A percentile compares a stretch with the other conserved stretches of the same genome.
Conservation (phyloP, 2,113 vertebrate genomes). For the Peromyscus californicus region DNA sequence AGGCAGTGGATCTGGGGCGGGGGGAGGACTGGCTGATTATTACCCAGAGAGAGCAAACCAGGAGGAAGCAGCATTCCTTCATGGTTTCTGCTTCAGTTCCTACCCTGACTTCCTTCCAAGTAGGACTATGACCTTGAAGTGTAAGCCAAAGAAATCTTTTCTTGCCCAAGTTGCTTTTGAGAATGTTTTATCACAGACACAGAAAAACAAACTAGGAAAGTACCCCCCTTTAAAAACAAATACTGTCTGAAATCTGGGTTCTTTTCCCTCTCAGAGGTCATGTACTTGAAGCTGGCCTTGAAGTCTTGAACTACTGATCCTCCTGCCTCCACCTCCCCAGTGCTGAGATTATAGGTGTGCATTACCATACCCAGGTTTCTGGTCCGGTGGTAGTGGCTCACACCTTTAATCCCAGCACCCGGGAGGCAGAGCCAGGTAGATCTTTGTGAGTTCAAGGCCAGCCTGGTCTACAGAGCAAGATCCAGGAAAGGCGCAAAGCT, state of each 20-base stretch:
- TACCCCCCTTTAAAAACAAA: background rate
- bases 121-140: background rate
- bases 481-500: too few relatives aligned
- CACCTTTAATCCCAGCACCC: too few relatives aligned
- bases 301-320: background rate
- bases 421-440: too few relatives aligned
- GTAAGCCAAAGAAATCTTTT: background rate
- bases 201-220: background rate
- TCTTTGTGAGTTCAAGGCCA: too few relatives aligned
- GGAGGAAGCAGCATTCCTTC: background rate
- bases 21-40: background rate
- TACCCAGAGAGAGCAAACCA: background rate
- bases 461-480: too few relatives aligned
- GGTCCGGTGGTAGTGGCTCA: too few relatives aligned
- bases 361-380: background rate
- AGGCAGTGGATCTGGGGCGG: background rate
- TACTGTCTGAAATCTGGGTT: background rate
- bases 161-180: background rate
- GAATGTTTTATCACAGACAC: background rate
- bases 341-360: background rate
- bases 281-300: background rate
- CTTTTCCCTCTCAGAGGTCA: background rate
- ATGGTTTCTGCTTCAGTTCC: background rate
- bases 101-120: background rate
- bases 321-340: background rate